phyloP scores from a whole-genome alignment of 1,140 invertebrate genomes.

The Oncopeltus fasciatus region DNA sequence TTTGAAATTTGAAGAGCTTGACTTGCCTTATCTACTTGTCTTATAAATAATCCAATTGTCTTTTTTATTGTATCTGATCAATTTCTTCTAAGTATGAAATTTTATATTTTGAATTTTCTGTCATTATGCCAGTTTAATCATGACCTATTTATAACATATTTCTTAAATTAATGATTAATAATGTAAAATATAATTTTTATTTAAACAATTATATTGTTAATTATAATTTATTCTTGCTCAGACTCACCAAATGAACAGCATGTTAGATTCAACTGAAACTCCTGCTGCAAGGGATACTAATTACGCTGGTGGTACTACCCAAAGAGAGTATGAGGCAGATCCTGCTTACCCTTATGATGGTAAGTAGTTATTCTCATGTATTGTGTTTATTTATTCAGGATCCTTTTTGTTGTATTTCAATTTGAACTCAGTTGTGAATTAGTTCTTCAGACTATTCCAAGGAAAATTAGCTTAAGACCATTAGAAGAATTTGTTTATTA shows the following conservation, averaged over 20 bases:
- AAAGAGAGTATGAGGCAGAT: not conserved
- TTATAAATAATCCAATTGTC: too few relatives aligned
- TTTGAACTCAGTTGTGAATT: too few relatives aligned
- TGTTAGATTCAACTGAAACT: slow-evolving; percentile 43
- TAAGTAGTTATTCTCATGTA: too few relatives aligned
- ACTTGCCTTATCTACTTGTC: too few relatives aligned
- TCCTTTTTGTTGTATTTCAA: too few relatives aligned
- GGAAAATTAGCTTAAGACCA: too few relatives aligned
- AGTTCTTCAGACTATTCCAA: too few relatives aligned
- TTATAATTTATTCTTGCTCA: slow-evolving; percentile 22
- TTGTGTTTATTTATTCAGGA: too few relatives aligned
- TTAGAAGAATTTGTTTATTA: too few relatives aligned
- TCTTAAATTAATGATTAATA: not conserved
- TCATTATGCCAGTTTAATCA: not conserved
- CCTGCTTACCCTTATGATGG: not conserved
- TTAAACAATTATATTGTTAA: not conserved
- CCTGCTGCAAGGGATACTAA: slow-evolving; percentile 32
- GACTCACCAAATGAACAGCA: slow-evolving; percentile 43
- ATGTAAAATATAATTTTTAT: not conserved
- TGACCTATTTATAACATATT: not conserved
- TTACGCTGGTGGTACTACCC: not conserved
- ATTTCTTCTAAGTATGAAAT: too few relatives aligned
- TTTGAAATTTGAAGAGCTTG: not conserved
- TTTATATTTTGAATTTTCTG: too few relatives aligned
- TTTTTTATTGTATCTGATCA: too few relatives aligned